Evolutionary conservation across 1,140 invertebrate species (phyloP).

Genomic region (Anadara kagoshimensis): DNA sequence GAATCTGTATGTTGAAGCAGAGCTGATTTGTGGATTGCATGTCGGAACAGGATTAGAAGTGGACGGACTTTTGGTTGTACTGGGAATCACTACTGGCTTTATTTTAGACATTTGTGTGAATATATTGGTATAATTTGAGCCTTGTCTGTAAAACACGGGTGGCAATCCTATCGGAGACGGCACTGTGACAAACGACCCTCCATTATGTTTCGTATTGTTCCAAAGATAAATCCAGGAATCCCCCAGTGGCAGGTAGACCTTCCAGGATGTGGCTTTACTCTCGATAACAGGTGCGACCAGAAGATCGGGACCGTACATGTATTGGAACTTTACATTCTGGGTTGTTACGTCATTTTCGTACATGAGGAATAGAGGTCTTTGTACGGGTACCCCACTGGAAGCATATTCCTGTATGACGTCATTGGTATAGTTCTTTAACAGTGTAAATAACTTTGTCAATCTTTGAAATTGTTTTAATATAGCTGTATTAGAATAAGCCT

Average conservation of each 20-base stretch:
- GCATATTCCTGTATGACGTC: constrained; percentile 50
- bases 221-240: constrained; percentile 53
- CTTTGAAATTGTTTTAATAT: constrained; percentile 66
- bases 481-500: constrained; percentile 66
- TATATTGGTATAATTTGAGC: constrained; percentile 19
- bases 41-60: no score
- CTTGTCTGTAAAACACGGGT: constrained; percentile 54
- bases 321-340: constrained; percentile 64
- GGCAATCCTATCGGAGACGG: constrained; percentile 51
- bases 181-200: constrained; percentile 35
- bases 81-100: background rate
- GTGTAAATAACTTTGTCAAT: constrained; percentile 61
- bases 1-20: no score
- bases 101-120: constrained; percentile 17
- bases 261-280: constrained; percentile 29
- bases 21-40: no score
- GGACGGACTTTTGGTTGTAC: background rate
- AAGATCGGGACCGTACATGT: constrained; percentile 71
- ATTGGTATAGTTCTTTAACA: constrained; percentile 65
- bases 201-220: constrained; percentile 31
- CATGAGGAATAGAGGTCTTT: constrained; percentile 69
- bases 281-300: constrained; percentile 70
- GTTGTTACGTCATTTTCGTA: constrained; percentile 58
- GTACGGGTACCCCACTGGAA: constrained; percentile 60
- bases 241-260: constrained; percentile 44